phyloP scores from a whole-genome alignment of 2,888 invertebrate genomes.

The Trisateles emortualis region DNA sequence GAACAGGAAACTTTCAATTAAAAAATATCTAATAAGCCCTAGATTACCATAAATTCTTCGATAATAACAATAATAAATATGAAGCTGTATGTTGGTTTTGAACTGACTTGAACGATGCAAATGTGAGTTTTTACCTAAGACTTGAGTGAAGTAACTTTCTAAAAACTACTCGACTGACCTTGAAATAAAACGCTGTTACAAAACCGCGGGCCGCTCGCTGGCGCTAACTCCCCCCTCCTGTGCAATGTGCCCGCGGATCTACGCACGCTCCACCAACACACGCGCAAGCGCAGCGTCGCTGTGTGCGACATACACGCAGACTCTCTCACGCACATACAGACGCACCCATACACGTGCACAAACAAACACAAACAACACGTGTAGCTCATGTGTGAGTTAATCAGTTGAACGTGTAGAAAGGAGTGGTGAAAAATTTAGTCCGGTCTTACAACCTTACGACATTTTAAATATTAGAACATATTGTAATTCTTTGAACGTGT shows the following conservation, averaged over 20 bases:
- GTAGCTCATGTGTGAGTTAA: slow-evolving; percentile 45
- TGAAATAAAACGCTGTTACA: slow-evolving; percentile 86
- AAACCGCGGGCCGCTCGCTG: slow-evolving; percentile 83
- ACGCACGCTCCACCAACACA: slow-evolving; percentile 73
- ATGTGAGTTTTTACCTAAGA: slow-evolving; percentile 71
- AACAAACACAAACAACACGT: slow-evolving; percentile 51
- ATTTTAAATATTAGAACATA: slow-evolving; percentile 48
- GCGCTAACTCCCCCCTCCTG: slow-evolving; percentile 70
- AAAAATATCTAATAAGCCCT: slow-evolving; percentile 26
- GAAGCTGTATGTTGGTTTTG: slow-evolving; percentile 15
- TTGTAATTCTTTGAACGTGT: slow-evolving; percentile 41
- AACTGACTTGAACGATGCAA: slow-evolving; percentile 46
- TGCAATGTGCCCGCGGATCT: slow-evolving; percentile 66
- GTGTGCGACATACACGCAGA: slow-evolving; percentile 61
- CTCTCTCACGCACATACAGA: slow-evolving; percentile 52
- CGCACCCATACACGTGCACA: slow-evolving; percentile 53
- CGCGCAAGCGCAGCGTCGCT: slow-evolving; percentile 50
- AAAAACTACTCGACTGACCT: slow-evolving; percentile 86
- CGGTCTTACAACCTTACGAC: slow-evolving; percentile 60
- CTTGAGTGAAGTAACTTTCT: slow-evolving; percentile 84
- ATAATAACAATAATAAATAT: slow-evolving; percentile 26
- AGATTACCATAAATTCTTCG: slow-evolving; percentile 27
- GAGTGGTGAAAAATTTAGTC: slow-evolving; percentile 77
- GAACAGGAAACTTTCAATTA: slow-evolving; percentile 48
- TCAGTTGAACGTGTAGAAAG: slow-evolving; percentile 69